Base-by-base conservation (phyloP, 2,113 vertebrate species). In the Oncorhynchus nerka region DNA sequence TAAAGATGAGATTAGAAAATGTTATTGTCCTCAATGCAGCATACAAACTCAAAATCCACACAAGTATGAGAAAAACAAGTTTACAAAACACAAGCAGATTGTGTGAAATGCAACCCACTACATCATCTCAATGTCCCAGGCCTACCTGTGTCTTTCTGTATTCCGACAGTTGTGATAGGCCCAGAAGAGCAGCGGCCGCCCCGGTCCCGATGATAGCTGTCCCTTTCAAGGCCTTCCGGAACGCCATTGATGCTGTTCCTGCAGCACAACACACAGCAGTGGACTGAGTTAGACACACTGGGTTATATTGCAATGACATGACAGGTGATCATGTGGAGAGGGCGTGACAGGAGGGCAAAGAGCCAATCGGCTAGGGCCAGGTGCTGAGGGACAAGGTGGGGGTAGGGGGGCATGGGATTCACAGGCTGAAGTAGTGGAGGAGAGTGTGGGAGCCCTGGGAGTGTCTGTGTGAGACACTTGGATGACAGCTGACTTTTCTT, bases 111-210 rank as follows among this genome's bases (percentile, higher is more conserved):
- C 59, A 45, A 45, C 8, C 9, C n/a, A 62, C n/a, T 16, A 62
- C 22, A 24, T 62, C 2, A 62, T 62, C 30, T 39, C 32, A 9
- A 68, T 20, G 20, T 20, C n/a, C 24, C 48, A 8, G 12, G 81
- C 92, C 91, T 90, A 99, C 97, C 92, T 96, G 94, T 65, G 93
- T 94, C 84, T 93, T 96, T 91, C 89, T 95, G 91, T 97, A 95
- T 83, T 97, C 93, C 69, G 95, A 88, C 76, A 98, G 93, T 78
- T 97, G 95, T n/a, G 96, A 98, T 70, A 97, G 91, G 86, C 96
- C 95, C 59, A 96, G 94, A 32, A 93, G 87, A 0, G 95, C 87
- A 69, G 95, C 95, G 65, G 96, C 91, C 24, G 94, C 94, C 78
- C 96, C 96, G 48, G 95, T 93, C 81, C 96, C 96, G 74, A 97